Conservation (phyloP, 1,140 invertebrate genomes). For the Orius insidiosus region DNA sequence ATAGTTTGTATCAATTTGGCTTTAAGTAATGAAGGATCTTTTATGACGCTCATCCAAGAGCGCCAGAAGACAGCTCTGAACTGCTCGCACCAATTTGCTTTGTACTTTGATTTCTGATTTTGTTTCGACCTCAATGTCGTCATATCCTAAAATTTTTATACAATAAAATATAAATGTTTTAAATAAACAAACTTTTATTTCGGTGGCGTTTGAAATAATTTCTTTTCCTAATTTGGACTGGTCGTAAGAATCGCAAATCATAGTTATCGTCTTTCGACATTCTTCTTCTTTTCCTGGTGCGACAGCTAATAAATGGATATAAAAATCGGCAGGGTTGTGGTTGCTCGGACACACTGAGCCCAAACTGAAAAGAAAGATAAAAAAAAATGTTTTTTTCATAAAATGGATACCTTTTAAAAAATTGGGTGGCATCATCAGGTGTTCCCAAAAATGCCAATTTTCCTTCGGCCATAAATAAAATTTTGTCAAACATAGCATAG, state of each 20-base stretch:
- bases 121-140: no score
- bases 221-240: slow-evolving; percentile 29
- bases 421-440: slow-evolving; percentile 53
- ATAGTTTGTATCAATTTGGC: slow-evolving; percentile 75
- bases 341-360: slow-evolving; percentile 63
- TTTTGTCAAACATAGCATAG: slow-evolving; percentile 79
- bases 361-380: slow-evolving; percentile 31
- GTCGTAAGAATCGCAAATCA: slow-evolving; percentile 59
- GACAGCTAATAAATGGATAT: slow-evolving; percentile 77
- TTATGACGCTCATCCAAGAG: slow-evolving; percentile 68
- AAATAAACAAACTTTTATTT: no score
- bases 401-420: slow-evolving; percentile 53
- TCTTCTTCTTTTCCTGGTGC: slow-evolving; percentile 63
- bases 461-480: slow-evolving; percentile 83
- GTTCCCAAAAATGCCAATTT: slow-evolving; percentile 78
- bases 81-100: slow-evolving; percentile 73
- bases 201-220: no score
- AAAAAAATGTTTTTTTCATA: slow-evolving; percentile 5
- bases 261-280: slow-evolving; percentile 52
- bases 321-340: slow-evolving; percentile 93
- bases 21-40: slow-evolving; percentile 79
- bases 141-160: no score
- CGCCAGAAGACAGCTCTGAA: slow-evolving; percentile 79
- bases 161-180: no score
- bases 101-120: slow-evolving; percentile 34